Percentiles rank a stretch among this genome's conserved stretches.
These are phyloP conservation scores for Ibycter americanus DNA, from an alignment of 2,797 vertebrate species.

Conservation along the genomic window DNA sequence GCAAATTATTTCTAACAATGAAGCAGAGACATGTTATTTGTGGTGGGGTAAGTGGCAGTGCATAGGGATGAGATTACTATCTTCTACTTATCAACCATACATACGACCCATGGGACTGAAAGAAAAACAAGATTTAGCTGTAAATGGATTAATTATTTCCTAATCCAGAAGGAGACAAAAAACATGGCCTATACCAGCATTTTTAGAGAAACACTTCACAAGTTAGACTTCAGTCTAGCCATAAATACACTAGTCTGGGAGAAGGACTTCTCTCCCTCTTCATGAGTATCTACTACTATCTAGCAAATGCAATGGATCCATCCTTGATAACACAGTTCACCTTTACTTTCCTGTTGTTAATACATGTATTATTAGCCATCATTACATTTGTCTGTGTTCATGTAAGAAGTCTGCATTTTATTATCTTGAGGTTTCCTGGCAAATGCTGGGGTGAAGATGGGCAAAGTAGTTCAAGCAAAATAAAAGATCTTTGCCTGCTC, in stretches of 20 bases:
- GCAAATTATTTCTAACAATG: neutral
- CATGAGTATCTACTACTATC: neutral
- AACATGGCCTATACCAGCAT: fast-evolving
- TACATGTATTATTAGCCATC: neutral
- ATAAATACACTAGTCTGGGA: neutral
- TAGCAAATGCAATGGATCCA: neutral
- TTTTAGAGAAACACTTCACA: neutral
- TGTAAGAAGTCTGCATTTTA: neutral
- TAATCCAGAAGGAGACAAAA: neutral
- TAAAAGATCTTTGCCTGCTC: neutral
- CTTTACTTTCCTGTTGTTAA: neutral
- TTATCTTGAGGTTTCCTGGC: neutral
- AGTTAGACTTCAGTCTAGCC: neutral
- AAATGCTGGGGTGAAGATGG: neutral
- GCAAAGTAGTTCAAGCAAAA: neutral
- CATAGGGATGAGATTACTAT: neutral
- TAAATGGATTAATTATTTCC: neutral
- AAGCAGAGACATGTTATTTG: neutral
- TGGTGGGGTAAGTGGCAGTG: neutral
- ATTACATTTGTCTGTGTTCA: neutral
- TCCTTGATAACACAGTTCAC: neutral
- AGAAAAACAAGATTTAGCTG: neutral
- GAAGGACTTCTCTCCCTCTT: neutral
- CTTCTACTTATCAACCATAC: neutral
- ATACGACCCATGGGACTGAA: neutral